Percentiles rank a stretch among this genome's conserved stretches.
phyloP scores from a whole-genome alignment of 2,113 vertebrate genomes.

The human region GRCh38 chr2:158236001-158236500 shows the following conservation, averaged over 20 bases:
- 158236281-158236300: conserved; percentile 52
- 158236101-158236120: conserved; percentile 18
- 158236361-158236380: conserved; percentile 58
- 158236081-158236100: neutral
- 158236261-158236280: conserved; percentile 54
- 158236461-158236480: conserved; percentile 69
- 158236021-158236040: neutral
- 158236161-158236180: neutral
- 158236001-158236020: neutral
- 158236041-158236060: neutral
- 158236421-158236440: conserved; percentile 66
- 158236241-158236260: conserved; percentile 48
- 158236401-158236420: conserved; percentile 60
- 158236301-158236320: conserved; percentile 71
- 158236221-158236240: conserved; percentile 34
- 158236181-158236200: neutral
- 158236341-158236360: conserved; percentile 71
- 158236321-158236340: conserved; percentile 74
- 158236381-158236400: conserved; percentile 59
- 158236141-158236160: neutral
- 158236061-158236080: neutral
- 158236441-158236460: conserved; percentile 66
- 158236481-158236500: conserved; percentile 64
- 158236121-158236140: neutral
- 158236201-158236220: conserved; percentile 34